phyloP scores from a whole-genome alignment of 2,888 invertebrate genomes.

The Tromatobia lineatoria region DNA sequence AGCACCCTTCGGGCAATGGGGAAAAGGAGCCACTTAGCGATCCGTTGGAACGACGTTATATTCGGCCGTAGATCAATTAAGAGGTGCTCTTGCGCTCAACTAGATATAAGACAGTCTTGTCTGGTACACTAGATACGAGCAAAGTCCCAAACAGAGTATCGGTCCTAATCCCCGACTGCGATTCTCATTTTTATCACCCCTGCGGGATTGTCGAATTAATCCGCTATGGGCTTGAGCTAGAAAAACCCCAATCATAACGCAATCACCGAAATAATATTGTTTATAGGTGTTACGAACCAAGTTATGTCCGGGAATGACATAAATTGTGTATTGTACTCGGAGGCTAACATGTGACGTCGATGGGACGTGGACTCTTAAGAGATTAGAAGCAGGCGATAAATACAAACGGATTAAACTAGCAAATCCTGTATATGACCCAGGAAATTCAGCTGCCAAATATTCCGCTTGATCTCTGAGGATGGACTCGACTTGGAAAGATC shows the following conservation, averaged over 20 bases:
- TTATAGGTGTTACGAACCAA: slow-evolving; percentile 27
- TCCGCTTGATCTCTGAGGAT: slow-evolving; percentile 45
- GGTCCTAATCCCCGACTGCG: slow-evolving; percentile 59
- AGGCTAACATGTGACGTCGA: slow-evolving; percentile 25
- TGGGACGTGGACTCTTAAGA: slow-evolving; percentile 30
- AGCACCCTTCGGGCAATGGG: not conserved
- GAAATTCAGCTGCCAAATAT: slow-evolving; percentile 30
- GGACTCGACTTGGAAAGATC: slow-evolving; percentile 41
- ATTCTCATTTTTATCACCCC: slow-evolving; percentile 51
- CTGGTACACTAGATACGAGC: slow-evolving; percentile 36
- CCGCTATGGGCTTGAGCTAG: slow-evolving; percentile 45
- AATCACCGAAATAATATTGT: slow-evolving; percentile 67
- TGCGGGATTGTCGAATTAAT: slow-evolving; percentile 52
- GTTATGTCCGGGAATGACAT: slow-evolving; percentile 48
- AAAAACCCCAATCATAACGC: slow-evolving; percentile 63
- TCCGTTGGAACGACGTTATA: slow-evolving; percentile 76
- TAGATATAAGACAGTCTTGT: slow-evolving; percentile 46
- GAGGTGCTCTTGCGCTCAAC: slow-evolving; percentile 64
- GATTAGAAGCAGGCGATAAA: slow-evolving; percentile 54
- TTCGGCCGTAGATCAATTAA: slow-evolving; percentile 84
- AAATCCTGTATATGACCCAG: slow-evolving; percentile 37
- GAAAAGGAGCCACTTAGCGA: slow-evolving; percentile 58
- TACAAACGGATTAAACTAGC: slow-evolving; percentile 54
- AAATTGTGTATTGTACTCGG: slow-evolving; percentile 43
- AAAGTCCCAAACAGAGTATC: slow-evolving; percentile 24